Evolutionary conservation across 2,113 vertebrate species (phyloP).

Genomic region (Regulus satrapa): DNA sequence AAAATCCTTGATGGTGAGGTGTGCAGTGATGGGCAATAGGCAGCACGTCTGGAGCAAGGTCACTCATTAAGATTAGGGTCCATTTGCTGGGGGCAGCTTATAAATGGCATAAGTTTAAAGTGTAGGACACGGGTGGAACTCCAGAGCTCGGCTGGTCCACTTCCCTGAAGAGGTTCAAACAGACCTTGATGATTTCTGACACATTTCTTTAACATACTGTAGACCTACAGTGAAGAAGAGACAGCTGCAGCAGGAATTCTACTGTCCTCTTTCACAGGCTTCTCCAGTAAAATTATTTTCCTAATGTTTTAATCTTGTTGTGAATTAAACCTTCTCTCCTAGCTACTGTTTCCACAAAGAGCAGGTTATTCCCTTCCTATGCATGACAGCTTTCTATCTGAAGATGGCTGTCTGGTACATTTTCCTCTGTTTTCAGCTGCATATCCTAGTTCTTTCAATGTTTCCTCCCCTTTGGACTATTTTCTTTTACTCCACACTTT

Average conservation of each 20-base stretch:
- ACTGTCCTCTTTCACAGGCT: neutral
- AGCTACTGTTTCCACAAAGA: neutral
- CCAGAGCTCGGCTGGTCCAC: neutral
- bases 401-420: neutral
- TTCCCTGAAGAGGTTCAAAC: neutral
- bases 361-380: neutral
- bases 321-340: neutral
- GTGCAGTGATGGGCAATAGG: neutral
- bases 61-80: neutral
- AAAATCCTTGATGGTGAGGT: neutral
- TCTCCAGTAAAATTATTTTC: neutral
- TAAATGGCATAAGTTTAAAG: neutral
- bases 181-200: neutral
- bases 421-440: neutral
- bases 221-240: neutral
- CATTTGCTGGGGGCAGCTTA: neutral
- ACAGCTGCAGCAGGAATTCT: neutral
- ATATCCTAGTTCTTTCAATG: neutral
- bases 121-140: neutral
- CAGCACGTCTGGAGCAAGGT: neutral
- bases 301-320: neutral
- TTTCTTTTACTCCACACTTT: neutral
- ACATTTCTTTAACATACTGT: neutral
- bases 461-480: neutral
- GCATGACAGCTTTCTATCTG: neutral